Base-by-base conservation (phyloP, 1,140 invertebrate species). In the Centruroides vittatus region DNA sequence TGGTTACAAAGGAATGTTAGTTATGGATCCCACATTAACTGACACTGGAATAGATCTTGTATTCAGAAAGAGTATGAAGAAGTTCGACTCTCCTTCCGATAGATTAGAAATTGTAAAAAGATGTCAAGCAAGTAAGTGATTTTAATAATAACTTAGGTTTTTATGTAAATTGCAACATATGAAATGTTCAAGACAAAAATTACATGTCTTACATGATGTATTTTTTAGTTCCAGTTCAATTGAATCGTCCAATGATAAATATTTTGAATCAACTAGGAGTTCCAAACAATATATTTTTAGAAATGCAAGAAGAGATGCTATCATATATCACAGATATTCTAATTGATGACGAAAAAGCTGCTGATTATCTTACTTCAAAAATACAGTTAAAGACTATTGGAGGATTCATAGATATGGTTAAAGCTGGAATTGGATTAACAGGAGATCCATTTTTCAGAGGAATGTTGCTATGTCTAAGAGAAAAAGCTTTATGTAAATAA, bases 371-470 rank as follows among this genome's bases (percentile, higher is more conserved):
- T 41, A 52, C 10, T n/a, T 60, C 55, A 12, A 54, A 52, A 56
- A 12, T 52, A 6, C 13, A 58, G 8, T 58, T 61, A 35, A 35
- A 34, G 9, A 41, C 5, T 41, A 41, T 41, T 41, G 41, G 41
- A 41, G 41, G 41, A 41, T 64, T 56, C 49, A 46, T 58, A 13
- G 62, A 64, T 9, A 11, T 66, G 10, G 54, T 58, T 23, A 36
- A 55, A 8, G 55, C 63, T 34, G 65, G 65, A 5, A 58, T 67
- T 13, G 50, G 49, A 12, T 46, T 66, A 10, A 61, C 64, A 2
- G 54, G 47, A 34, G 67, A 68, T 51, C 65, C 67, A 41, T 68
- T 68, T 53, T 65, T 68, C 53, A 49, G 61, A 11, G 46, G 51
- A 10, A 52, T 64, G 23, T n/a, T 68, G 10, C 56, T 64, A 10